These are phyloP conservation scores for Ochropleura plecta DNA, from an alignment of 2,888 invertebrate species.

Conservation along the genomic window DNA sequence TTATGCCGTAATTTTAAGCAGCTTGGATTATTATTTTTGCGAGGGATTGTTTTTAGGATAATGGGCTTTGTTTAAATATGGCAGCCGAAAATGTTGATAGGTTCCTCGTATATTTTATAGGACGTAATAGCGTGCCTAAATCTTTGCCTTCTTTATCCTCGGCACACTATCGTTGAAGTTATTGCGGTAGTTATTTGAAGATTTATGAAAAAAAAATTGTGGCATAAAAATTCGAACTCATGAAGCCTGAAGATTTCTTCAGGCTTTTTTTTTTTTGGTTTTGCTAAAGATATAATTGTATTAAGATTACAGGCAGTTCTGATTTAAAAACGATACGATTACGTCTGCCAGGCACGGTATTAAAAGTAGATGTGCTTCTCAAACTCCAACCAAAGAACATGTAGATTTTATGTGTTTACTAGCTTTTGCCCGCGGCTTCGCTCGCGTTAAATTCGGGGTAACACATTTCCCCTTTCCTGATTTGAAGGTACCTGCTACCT, in stretches of 20 bases:
- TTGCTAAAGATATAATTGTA: not conserved
- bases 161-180: constrained; percentile 27
- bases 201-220: constrained; percentile 33
- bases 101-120: constrained; percentile 16
- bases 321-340: not conserved
- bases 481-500: no score
- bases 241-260: no score
- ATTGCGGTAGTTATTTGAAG: constrained; percentile 17
- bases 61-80: constrained; percentile 8
- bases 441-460: no score
- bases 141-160: constrained; percentile 13
- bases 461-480: no score
- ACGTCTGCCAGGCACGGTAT: not conserved
- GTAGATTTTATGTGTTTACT: not conserved
- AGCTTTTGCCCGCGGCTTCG: no score
- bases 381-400: not conserved
- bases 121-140: constrained; percentile 23
- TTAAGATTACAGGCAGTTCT: not conserved
- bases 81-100: constrained; percentile 8
- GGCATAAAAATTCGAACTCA: not conserved
- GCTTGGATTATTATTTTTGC: constrained; percentile 30
- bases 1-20: constrained; percentile 45
- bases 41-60: constrained; percentile 22
- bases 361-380: not conserved
- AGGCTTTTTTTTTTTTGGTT: no score